phyloP scores from a whole-genome alignment of 2,113 vertebrate species.

The Rattus rattus region DNA sequence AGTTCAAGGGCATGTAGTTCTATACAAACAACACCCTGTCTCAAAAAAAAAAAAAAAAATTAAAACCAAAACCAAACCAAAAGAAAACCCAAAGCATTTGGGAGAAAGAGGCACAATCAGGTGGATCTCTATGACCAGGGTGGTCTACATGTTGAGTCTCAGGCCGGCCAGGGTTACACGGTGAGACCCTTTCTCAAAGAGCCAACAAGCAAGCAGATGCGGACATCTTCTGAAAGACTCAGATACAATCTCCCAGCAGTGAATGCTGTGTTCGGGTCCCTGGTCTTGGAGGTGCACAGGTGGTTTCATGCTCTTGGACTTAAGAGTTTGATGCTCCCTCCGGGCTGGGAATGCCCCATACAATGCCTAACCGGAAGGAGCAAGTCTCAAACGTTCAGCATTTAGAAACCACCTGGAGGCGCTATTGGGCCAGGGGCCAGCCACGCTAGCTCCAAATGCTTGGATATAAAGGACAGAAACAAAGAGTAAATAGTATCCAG shows the following conservation, averaged over 20 bases:
- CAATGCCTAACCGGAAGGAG: neutral
- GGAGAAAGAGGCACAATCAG: neutral
- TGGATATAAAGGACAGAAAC: neutral
- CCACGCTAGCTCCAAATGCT: neutral
- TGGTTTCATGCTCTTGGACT: neutral
- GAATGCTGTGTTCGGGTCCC: neutral
- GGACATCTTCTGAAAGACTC: neutral
- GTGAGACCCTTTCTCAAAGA: neutral
- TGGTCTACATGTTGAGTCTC: neutral
- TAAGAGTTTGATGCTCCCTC: neutral
- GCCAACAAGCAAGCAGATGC: neutral
- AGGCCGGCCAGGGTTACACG: too few relatives aligned
- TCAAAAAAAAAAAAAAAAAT: too few relatives aligned
- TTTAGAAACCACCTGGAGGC: conserved; percentile 48
- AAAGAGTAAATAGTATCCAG: neutral
- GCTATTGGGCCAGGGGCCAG: neutral
- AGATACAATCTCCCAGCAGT: neutral
- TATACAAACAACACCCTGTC: neutral
- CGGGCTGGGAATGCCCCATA: neutral
- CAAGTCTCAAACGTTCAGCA: neutral
- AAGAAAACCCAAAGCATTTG: neutral
- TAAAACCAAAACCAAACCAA: too few relatives aligned
- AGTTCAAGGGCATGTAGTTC: neutral
- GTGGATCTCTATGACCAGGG: neutral
- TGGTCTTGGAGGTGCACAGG: neutral